Evolutionary conservation across 2,888 invertebrate species (phyloP).

Genomic region (Orchesella flavescens): DNA sequence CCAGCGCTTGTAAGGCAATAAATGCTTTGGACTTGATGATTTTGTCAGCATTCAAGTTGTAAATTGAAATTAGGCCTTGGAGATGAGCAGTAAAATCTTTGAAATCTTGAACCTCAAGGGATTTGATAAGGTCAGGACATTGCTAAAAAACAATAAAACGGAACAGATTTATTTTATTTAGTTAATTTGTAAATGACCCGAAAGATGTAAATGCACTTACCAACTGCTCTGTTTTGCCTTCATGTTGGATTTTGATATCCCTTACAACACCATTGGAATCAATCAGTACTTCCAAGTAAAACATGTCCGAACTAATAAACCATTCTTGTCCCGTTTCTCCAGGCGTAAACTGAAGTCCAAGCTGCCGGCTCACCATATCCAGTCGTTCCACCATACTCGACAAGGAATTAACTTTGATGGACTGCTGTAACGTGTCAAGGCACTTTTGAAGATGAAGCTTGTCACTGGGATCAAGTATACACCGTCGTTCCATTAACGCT

Average conservation of each 20-base stretch:
- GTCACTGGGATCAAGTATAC: slow-evolving; percentile 88
- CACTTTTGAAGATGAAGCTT: slow-evolving; percentile 90
- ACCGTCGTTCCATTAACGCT: slow-evolving; percentile 90
- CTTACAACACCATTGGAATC: slow-evolving; percentile 88
- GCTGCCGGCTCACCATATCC: slow-evolving; percentile 91
- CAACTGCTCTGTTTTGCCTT: slow-evolving; percentile 82
- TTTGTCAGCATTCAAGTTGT: slow-evolving; percentile 94
- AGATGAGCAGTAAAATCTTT: slow-evolving; percentile 92
- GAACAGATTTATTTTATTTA: slow-evolving; percentile 20
- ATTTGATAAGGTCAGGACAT: slow-evolving; percentile 89
- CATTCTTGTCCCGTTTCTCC: slow-evolving; percentile 86
- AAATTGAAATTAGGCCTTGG: slow-evolving; percentile 92
- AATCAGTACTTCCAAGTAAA: slow-evolving; percentile 91
- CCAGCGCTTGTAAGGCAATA: slow-evolving; percentile 91
- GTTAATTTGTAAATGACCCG: not conserved
- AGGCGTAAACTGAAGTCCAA: slow-evolving; percentile 91
- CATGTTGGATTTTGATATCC: slow-evolving; percentile 94
- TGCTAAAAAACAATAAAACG: slow-evolving; percentile 78
- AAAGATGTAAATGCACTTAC: slow-evolving; percentile 70
- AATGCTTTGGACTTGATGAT: slow-evolving; percentile 95
- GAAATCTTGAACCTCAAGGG: slow-evolving; percentile 89
- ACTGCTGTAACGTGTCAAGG: slow-evolving; percentile 92
- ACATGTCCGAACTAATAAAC: slow-evolving; percentile 97
- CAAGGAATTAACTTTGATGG: slow-evolving; percentile 92
- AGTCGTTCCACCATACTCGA: slow-evolving; percentile 93